Conservation (phyloP, 2,113 vertebrate genomes). For the Climacteris rufus region DNA sequence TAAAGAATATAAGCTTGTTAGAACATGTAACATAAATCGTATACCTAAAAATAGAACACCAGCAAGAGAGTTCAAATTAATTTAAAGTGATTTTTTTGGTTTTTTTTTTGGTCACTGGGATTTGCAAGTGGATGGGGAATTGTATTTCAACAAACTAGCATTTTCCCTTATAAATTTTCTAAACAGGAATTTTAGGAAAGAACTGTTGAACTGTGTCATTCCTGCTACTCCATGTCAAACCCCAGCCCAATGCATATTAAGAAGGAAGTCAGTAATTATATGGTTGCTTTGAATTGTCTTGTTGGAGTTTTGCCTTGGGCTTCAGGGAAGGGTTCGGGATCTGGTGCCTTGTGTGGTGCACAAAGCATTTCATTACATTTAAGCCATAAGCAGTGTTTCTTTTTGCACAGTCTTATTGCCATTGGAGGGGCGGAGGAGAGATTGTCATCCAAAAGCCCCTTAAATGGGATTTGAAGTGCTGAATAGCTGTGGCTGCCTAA, state of each 20-base stretch:
- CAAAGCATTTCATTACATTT: background rate
- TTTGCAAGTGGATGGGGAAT: background rate
- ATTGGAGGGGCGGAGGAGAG: background rate
- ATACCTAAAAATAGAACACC: background rate
- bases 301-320: background rate
- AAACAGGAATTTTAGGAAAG: background rate
- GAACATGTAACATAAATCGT: background rate
- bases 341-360: background rate
- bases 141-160: background rate
- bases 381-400: background rate
- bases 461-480: background rate
- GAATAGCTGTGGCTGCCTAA: background rate
- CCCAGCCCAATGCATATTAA: background rate
- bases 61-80: background rate
- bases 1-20: background rate
- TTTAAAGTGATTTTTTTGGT: background rate
- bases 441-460: background rate
- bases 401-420: background rate
- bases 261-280: background rate
- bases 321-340: background rate
- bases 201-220: background rate
- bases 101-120: background rate
- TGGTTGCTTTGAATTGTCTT: background rate
- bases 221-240: background rate
- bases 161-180: background rate